phyloP scores from a whole-genome alignment of 2,113 vertebrate genomes.

The Choloepus hoffmanni region DNA sequence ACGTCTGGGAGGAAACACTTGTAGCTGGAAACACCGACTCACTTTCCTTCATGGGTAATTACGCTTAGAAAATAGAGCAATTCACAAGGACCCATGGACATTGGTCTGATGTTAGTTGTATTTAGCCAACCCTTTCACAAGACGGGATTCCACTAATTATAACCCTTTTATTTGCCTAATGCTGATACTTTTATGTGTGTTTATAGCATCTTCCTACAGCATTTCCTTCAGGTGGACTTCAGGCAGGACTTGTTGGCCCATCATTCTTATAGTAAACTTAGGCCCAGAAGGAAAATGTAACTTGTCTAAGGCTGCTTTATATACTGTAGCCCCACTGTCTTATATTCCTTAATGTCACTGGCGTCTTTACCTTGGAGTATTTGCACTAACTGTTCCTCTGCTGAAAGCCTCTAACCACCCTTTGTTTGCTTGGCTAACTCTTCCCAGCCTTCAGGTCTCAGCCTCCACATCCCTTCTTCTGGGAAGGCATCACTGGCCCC shows the following conservation, averaged over 20 bases:
- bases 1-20: slow-evolving; percentile 53
- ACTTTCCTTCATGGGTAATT: slow-evolving; percentile 65
- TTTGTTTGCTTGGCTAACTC: not conserved
- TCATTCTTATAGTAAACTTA: not conserved
- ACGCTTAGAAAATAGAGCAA: slow-evolving; percentile 57
- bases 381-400: not conserved
- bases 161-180: not conserved
- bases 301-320: not conserved
- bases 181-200: not conserved
- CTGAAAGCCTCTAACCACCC: not conserved
- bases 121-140: not conserved
- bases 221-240: not conserved
- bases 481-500: not conserved
- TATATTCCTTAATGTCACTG: not conserved
- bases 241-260: not conserved
- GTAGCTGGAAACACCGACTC: slow-evolving; percentile 62
- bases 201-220: not conserved
- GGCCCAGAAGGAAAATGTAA: not conserved
- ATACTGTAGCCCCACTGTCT: not conserved
- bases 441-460: not conserved
- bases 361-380: not conserved
- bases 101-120: slow-evolving; percentile 25
- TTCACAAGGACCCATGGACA: slow-evolving; percentile 11
- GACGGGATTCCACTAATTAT: not conserved
- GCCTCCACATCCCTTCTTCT: not conserved